Evolutionary conservation across 2,797 vertebrate species (phyloP).

Genomic region (Enteromius afrohamiltoni): DNA sequence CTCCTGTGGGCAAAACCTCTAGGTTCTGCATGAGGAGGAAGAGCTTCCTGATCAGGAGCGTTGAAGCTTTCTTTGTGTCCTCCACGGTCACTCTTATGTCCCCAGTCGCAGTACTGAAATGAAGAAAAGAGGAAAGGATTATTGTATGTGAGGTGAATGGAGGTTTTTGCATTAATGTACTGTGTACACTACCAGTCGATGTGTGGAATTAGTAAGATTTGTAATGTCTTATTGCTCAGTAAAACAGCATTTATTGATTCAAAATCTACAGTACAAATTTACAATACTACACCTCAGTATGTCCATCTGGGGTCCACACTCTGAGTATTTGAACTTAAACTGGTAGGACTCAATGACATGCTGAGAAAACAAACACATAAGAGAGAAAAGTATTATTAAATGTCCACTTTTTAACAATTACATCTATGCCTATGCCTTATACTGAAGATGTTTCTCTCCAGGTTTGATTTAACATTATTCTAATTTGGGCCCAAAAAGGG

Average conservation of each 20-base stretch:
- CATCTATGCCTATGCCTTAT: not conserved
- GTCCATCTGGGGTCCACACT: constrained; percentile 81
- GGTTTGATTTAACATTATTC: not conserved
- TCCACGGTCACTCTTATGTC: constrained; percentile 72
- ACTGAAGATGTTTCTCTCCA: not conserved
- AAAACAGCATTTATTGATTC: not conserved
- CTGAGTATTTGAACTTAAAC: constrained; percentile 93
- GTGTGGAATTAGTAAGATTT: not conserved
- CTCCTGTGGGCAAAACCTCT: constrained; percentile 80
- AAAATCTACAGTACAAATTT: not conserved
- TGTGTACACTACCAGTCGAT: not conserved
- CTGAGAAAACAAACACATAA: constrained; percentile 69
- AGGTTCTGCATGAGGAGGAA: constrained; percentile 93
- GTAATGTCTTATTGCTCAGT: not conserved
- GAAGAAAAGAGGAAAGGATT: not conserved
- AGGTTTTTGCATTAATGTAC: not conserved
- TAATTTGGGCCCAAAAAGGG: not conserved
- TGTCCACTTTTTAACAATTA: not conserved
- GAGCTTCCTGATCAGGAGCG: constrained; percentile 86
- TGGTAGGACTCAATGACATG: constrained; percentile 93
- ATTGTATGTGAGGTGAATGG: not conserved
- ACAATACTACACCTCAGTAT: constrained; percentile 70
- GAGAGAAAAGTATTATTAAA: not conserved
- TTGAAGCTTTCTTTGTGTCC: constrained; percentile 83
- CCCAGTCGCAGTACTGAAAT: constrained; percentile 69